phyloP scores from a whole-genome alignment of 2,888 invertebrate species.

The Diaperis boleti region DNA sequence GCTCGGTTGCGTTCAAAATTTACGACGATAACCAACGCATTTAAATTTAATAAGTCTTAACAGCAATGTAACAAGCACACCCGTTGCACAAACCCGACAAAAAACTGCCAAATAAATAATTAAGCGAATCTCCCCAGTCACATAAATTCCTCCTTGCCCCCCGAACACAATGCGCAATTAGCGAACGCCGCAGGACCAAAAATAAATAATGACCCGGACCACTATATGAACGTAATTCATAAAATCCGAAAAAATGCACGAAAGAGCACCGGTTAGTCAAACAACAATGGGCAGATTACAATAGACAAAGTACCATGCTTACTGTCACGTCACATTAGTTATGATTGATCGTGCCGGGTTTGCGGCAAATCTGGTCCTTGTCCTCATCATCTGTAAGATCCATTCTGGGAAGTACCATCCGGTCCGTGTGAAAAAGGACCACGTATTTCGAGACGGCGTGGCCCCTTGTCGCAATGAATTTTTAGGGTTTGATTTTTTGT shows the following conservation, averaged over 20 bases:
- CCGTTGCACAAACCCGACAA: background rate
- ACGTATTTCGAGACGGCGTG: constrained; percentile 60
- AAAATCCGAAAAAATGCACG: constrained; percentile 59
- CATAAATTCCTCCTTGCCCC: constrained; percentile 42
- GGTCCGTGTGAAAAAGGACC: constrained; percentile 61
- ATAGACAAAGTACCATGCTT: constrained; percentile 67
- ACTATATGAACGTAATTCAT: constrained; percentile 56
- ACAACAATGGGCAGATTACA: constrained; percentile 67
- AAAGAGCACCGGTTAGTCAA: constrained; percentile 60
- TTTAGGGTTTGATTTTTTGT: constrained; percentile 62
- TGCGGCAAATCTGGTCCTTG: constrained; percentile 55
- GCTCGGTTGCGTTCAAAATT: too few relatives aligned
- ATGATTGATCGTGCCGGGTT: constrained; percentile 63
- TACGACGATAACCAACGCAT: too few relatives aligned
- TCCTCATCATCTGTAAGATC: constrained; percentile 48
- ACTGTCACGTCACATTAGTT: constrained; percentile 67
- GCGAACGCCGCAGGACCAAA: constrained; percentile 49
- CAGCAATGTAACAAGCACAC: background rate
- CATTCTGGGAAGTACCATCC: constrained; percentile 48
- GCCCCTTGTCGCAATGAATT: constrained; percentile 61
- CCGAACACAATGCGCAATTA: constrained; percentile 55
- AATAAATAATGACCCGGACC: constrained; percentile 53
- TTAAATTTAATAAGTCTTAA: too few relatives aligned
- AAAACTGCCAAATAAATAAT: constrained; percentile 10
- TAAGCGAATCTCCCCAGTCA: constrained; percentile 6